Evolutionary conservation across 2,113 vertebrate genomes (phyloP).

Genomic region (Phylloscopus trochilus): DNA sequence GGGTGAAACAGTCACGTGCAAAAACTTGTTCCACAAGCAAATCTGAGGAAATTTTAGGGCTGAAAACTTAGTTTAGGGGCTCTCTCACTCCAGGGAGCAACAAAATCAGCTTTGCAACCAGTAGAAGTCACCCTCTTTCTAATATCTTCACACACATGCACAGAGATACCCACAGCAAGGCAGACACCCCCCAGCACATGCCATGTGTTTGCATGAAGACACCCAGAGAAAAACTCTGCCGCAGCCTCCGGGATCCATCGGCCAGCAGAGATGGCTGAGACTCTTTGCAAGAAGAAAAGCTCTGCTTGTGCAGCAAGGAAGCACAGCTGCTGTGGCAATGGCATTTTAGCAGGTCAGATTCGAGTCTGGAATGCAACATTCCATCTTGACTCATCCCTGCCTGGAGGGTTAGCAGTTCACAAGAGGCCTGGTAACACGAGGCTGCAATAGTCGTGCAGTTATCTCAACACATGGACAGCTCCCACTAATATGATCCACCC

Average conservation of each 20-base stretch:
- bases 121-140: neutral
- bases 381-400: neutral
- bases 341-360: neutral
- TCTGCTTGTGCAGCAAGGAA: neutral
- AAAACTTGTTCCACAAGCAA: neutral
- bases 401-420: neutral
- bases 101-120: neutral
- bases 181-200: accelerated
- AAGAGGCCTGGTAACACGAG: neutral
- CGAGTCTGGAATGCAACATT: neutral
- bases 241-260: neutral
- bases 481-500: neutral
- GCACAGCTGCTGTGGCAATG: neutral
- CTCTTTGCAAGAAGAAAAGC: neutral
- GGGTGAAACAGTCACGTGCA: accelerated
- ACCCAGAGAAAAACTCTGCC: neutral
- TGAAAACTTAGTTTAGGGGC: neutral
- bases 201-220: neutral
- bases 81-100: neutral
- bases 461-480: constrained; percentile 1
- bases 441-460: neutral
- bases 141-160: neutral
- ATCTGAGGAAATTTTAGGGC: neutral
- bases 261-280: neutral
- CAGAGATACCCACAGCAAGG: neutral